Evolutionary conservation across 2,888 invertebrate genomes (phyloP).

Genomic region (Drosophila anceps): DNA sequence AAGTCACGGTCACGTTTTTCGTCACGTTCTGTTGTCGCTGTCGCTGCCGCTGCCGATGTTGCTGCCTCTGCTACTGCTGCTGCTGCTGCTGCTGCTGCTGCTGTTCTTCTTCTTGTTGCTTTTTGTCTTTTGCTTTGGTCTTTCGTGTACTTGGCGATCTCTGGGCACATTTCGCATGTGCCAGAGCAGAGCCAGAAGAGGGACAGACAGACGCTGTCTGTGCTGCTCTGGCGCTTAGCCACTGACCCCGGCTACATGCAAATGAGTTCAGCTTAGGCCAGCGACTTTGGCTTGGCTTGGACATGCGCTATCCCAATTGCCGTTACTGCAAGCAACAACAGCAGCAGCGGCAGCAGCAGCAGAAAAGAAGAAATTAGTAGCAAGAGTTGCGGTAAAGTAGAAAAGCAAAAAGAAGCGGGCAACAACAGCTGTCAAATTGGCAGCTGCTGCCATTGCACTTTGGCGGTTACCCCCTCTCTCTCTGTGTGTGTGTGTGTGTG

Average conservation of each 20-base stretch:
- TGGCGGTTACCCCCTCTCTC: conserved; percentile 2
- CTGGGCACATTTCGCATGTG: conserved; percentile 39
- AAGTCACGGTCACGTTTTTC: conserved; percentile 78
- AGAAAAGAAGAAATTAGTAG: neutral
- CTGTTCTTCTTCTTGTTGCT: conserved; percentile 39
- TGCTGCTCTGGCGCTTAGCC: conserved; percentile 29
- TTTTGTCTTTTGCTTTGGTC: conserved; percentile 37
- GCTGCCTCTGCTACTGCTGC: conserved; percentile 12
- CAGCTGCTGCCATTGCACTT: conserved; percentile 66
- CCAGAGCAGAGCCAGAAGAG: conserved; percentile 6
- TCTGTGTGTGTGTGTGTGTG: neutral
- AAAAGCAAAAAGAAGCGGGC: conserved; percentile 27
- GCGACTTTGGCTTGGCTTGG: conserved; percentile 40
- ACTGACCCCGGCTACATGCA: conserved; percentile 70
- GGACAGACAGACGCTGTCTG: neutral
- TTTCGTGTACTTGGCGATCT: conserved; percentile 44
- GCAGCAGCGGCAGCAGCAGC: neutral
- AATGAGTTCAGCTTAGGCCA: conserved; percentile 69
- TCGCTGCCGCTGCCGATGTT: conserved; percentile 9
- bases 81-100: conserved; percentile 22
- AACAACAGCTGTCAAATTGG: conserved; percentile 52
- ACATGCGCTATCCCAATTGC: conserved; percentile 48
- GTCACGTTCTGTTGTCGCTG: conserved; percentile 66
- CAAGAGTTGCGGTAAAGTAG: conserved; percentile 47
- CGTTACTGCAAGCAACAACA: conserved; percentile 38